Conservation (phyloP, 2,113 vertebrate genomes). For the Cebidichthys violaceus region DNA sequence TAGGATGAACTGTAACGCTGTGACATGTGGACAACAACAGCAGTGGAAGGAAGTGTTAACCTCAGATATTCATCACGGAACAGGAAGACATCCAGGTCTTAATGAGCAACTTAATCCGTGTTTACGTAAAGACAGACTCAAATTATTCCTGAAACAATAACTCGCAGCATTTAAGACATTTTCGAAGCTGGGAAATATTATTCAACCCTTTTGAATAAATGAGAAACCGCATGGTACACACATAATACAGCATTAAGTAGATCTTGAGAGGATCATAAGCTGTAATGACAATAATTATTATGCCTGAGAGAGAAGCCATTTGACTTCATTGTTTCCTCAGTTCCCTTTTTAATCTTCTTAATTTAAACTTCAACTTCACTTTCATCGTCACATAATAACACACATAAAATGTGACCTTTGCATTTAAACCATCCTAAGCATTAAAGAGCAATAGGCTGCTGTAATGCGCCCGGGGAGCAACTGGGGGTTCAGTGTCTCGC, state of each 20-base stretch:
- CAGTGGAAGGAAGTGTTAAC: background rate
- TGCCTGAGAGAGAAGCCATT: background rate
- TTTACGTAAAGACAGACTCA: background rate
- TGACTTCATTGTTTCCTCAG: slow-evolving; percentile 10
- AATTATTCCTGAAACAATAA: background rate
- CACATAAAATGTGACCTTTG: background rate
- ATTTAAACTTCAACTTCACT: no score
- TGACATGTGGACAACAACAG: background rate
- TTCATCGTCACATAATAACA: background rate
- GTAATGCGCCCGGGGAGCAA: no score
- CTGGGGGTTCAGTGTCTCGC: no score
- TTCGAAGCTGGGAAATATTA: background rate
- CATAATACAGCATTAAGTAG: slow-evolving; percentile 8
- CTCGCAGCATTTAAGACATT: background rate
- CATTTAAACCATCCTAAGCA: background rate
- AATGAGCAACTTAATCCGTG: background rate
- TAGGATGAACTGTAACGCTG: background rate
- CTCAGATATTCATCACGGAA: background rate
- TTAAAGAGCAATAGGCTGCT: no score
- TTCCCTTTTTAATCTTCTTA: slow-evolving; percentile 4
- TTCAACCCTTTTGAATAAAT: slow-evolving; percentile 21
- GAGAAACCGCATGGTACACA: slow-evolving; percentile 2
- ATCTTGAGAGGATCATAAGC: slow-evolving; percentile 30
- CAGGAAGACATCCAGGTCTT: background rate
- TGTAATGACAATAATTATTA: slow-evolving; percentile 45